phyloP scores from a whole-genome alignment of 2,113 vertebrate species.

The Pungitius pungitius region DNA sequence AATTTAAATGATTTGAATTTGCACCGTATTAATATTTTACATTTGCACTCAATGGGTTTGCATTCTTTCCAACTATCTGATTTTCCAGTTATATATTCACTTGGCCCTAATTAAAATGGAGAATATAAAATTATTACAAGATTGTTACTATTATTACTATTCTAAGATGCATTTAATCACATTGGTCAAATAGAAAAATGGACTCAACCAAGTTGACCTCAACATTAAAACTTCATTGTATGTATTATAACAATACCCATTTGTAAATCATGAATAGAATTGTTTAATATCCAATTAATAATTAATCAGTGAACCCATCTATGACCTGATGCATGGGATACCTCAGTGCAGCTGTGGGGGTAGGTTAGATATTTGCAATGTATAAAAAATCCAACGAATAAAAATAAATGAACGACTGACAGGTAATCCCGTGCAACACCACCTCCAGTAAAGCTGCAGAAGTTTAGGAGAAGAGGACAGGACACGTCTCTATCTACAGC shows the following conservation, averaged over 20 bases:
- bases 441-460: slow-evolving; percentile 47
- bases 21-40: neutral
- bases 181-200: no score
- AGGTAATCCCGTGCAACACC: slow-evolving; percentile 14
- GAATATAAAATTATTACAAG: neutral
- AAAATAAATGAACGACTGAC: slow-evolving; percentile 14
- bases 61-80: neutral
- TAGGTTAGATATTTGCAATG: neutral
- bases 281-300: neutral
- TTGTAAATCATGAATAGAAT: neutral
- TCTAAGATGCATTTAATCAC: neutral
- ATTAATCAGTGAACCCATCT: neutral
- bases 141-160: neutral
- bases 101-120: neutral
- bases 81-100: no score
- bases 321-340: neutral
- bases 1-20: neutral
- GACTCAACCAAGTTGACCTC: neutral
- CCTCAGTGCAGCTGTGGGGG: neutral
- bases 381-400: neutral
- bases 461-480: slow-evolving; percentile 36
- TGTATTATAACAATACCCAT: neutral
- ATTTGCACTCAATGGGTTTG: neutral
- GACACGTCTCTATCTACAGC: slow-evolving; percentile 55
- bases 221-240: neutral